These are phyloP conservation scores for Drosophila pseudoobscura DNA, from an alignment of 1,140 invertebrate genomes.

Conservation along the genomic window DNA sequence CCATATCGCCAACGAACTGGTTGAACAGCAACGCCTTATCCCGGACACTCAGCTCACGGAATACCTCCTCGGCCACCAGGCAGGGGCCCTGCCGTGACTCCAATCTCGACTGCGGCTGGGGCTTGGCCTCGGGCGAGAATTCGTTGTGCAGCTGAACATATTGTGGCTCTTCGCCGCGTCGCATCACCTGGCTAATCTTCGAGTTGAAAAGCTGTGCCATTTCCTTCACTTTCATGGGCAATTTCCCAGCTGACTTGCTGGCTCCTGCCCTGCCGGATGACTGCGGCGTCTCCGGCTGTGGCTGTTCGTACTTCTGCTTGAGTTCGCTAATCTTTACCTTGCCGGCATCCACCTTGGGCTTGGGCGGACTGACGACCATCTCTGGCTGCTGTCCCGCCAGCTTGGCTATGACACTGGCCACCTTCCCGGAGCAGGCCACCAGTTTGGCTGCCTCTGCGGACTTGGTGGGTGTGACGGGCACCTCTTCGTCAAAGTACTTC, in stretches of 20 bases:
- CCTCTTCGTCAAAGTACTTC: conserved; percentile 80
- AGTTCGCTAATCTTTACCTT: conserved; percentile 59
- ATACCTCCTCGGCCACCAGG: conserved; percentile 74
- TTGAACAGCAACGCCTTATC: conserved; percentile 76
- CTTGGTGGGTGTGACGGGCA: conserved; percentile 65
- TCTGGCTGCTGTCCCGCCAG: conserved; percentile 37
- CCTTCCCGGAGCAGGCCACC: conserved; percentile 49
- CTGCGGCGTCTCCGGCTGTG: conserved; percentile 3
- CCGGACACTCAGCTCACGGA: conserved; percentile 72
- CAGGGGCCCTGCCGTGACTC: conserved; percentile 30
- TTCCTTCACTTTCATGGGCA: conserved; percentile 69
- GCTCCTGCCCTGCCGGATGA: not conserved
- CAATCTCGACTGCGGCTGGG: not conserved
- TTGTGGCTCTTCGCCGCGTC: conserved; percentile 45
- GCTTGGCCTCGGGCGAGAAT: conserved; percentile 44
- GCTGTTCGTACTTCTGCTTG: conserved; percentile 63
- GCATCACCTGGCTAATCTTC: conserved; percentile 65
- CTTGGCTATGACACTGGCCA: conserved; percentile 71
- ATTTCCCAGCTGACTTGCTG: conserved; percentile 16
- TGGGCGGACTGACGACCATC: conserved; percentile 17
- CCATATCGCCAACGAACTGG: conserved; percentile 74
- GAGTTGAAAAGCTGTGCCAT: conserved; percentile 74
- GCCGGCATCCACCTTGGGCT: conserved; percentile 28
- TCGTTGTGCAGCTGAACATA: conserved; percentile 62
- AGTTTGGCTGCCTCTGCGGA: not conserved